Conservation (phyloP, 2,888 invertebrate genomes). For the Drosophila neotestacea region DNA sequence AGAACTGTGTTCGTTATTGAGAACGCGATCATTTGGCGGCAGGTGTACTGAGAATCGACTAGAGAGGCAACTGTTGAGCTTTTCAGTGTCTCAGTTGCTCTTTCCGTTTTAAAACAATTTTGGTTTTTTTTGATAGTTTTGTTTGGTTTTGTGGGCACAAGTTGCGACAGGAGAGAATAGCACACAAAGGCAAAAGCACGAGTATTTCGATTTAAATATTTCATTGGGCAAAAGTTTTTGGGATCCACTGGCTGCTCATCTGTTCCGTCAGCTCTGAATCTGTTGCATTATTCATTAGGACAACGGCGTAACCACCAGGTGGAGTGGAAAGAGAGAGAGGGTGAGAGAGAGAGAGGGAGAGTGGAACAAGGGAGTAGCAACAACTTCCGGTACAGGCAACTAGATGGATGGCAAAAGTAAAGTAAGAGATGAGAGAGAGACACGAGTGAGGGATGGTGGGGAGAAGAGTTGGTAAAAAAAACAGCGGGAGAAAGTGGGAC, state of each 20-base stretch:
- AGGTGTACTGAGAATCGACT: conserved; percentile 17
- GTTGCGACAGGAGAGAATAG: neutral
- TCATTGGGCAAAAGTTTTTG: conserved; percentile 68
- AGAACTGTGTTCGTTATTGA: conserved; percentile 7
- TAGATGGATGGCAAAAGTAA: conserved; percentile 44
- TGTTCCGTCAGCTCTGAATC: conserved; percentile 50
- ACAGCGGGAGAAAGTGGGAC: neutral
- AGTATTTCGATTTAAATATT: conserved; percentile 72
- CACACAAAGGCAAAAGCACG: conserved; percentile 9
- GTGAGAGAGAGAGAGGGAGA: neutral
- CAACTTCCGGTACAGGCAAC: conserved; percentile 56
- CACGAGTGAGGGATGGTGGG: neutral
- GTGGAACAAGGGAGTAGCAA: conserved; percentile 24
- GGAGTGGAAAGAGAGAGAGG: neutral
- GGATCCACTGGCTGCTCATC: conserved; percentile 59
- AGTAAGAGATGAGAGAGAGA: neutral
- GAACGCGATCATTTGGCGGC: neutral
- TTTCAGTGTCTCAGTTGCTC: neutral
- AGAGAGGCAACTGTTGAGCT: conserved; percentile 12
- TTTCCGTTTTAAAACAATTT: neutral
- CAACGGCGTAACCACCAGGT: conserved; percentile 39
- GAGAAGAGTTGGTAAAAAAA: neutral
- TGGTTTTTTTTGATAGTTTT: conserved; percentile 2
- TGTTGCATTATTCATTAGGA: conserved; percentile 61
- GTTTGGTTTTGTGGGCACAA: neutral